Evolutionary conservation across 1,140 invertebrate genomes (phyloP).

Genomic region (Papilio dardanus): DNA sequence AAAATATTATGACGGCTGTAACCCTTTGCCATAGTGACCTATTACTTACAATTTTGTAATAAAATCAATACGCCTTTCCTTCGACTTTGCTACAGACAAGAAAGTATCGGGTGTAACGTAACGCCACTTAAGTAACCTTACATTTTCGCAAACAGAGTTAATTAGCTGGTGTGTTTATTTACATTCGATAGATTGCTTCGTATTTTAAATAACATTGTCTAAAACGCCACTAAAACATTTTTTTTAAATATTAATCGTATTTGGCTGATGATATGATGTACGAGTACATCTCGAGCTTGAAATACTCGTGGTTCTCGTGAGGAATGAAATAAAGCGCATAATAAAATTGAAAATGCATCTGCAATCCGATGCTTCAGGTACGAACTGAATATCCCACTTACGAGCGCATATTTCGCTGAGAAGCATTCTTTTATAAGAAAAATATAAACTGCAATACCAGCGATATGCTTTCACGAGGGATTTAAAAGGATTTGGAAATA

Average conservation of each 20-base stretch:
- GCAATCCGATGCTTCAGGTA: background rate
- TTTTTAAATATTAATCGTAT: too few relatives aligned
- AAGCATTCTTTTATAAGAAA: background rate
- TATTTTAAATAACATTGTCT: too few relatives aligned
- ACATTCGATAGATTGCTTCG: background rate
- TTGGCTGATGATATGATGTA: too few relatives aligned
- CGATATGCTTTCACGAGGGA: background rate
- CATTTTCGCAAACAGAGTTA: background rate
- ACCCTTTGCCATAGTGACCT: background rate
- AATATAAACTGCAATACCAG: background rate
- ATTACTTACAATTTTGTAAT: background rate
- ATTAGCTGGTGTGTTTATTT: background rate
- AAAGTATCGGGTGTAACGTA: background rate
- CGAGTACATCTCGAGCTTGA: background rate
- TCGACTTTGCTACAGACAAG: background rate
- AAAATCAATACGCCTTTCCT: background rate
- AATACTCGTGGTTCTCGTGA: background rate
- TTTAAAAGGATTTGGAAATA: background rate
- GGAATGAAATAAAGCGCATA: background rate
- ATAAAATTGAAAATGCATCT: slow-evolving; percentile 7
- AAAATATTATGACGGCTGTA: background rate
- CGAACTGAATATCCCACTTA: background rate
- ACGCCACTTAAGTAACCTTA: background rate
- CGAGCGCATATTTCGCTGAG: background rate
- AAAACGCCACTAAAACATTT: too few relatives aligned